These are phyloP conservation scores for Crossaster papposus DNA, from an alignment of 53 echinoderm and acorn worm genomes.

Conservation along the genomic window DNA sequence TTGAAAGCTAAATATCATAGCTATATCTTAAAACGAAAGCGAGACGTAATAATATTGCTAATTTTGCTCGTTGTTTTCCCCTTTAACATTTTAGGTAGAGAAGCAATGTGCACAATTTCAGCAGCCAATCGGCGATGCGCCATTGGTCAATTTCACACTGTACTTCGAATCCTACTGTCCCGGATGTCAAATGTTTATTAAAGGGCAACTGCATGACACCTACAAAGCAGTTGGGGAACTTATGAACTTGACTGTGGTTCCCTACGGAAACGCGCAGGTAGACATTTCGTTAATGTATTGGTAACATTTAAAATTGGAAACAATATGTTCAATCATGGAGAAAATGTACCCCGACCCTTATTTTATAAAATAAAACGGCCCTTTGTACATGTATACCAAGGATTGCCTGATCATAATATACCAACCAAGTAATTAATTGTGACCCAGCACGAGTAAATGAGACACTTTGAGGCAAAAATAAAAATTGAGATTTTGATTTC, in stretches of 20 bases:
- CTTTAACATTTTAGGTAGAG: conserved; percentile 69
- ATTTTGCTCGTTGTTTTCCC: neutral
- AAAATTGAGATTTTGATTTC: too few species aligned
- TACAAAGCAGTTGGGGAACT: conserved; percentile 71
- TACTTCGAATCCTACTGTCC: conserved; percentile 93
- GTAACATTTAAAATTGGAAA: neutral
- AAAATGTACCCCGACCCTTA: too few species aligned
- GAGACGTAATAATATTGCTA: neutral
- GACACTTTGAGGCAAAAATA: too few species aligned
- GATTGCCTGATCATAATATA: too few species aligned
- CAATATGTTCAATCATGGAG: too few species aligned
- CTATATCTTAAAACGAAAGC: neutral
- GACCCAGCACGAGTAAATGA: too few species aligned
- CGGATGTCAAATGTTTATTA: conserved; percentile 75
- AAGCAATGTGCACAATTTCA: conserved; percentile 74
- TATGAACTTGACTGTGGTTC: conserved; percentile 77
- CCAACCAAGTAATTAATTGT: too few species aligned
- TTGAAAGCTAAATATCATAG: too few species aligned
- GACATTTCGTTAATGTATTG: neutral
- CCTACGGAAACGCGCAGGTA: conserved; percentile 93
- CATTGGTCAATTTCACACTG: conserved; percentile 66
- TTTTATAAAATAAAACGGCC: too few species aligned
- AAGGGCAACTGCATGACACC: conserved; percentile 69
- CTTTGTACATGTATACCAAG: too few species aligned
- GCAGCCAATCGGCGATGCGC: conserved; percentile 28